Evolutionary conservation across 1,140 invertebrate species (phyloP), one percentile per base, ranked within the genome.

Genomic region (Drosophila lacteicornis): DNA sequence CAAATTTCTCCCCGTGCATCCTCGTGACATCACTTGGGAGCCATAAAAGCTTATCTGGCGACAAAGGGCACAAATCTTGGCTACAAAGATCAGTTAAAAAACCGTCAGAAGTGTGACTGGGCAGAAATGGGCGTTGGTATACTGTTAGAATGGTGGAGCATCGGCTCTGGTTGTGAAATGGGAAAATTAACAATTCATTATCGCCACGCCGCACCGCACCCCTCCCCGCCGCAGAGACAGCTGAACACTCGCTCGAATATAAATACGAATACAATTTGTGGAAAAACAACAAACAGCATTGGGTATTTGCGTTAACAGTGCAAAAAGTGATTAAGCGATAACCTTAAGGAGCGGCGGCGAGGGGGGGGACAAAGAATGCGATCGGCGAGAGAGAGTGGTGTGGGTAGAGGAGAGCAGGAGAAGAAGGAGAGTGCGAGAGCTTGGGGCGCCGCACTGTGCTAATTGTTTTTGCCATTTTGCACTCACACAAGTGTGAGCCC

Each of bases 391-490:
- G 25, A 40, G 25, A 30, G 8, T n/a, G 22, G 19, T 46, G 60
- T 36, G 33, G 33, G 33, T 3, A 53, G 51, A 46, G 56, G 51
- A 50, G 47, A 45, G 27, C 13, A 38, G 15, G 33, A 36, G 30
- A 62, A 62, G 45, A 62, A 58, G 55, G 62, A 80, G 70, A 50
- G 40, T 53, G 49, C 17, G 43, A 46, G 62, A 76, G 66, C 47
- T 40, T 73, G 66, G 62, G 68, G 83, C 83, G 84, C 84, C 84
- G 74, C 83, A 65, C 50, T 63, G 80, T 90, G 84, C 70, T 88
- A 88, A 88, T 90, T 88, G 38, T 71, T 90, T 68, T 90, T 88
- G 85, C 73, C 81, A 81, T 84, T 84, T 88, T 78, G 67, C 74
- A 58, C 47, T 45, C 56, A 45, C 27, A 63, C 40, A 9, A 17